phyloP scores from a whole-genome alignment of 1,140 invertebrate genomes.

The Colletes latitarsis region DNA sequence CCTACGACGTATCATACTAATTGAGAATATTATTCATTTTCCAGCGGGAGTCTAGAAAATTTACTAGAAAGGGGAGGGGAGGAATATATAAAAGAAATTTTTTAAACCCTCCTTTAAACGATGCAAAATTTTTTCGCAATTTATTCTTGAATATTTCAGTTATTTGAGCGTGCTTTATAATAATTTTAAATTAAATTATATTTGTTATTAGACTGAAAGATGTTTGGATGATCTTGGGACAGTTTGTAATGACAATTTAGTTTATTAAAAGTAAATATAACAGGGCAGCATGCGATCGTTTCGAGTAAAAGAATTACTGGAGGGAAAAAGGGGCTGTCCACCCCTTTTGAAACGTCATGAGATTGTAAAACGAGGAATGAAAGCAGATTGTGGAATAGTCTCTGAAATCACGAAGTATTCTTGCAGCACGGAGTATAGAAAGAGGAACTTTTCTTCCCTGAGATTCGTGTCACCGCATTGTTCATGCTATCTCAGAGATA shows the following conservation, averaged over 20 bases:
- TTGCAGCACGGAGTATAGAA: background rate
- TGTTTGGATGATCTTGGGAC: too few species aligned
- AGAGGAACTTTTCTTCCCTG: constrained; percentile 29
- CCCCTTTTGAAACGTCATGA: constrained; percentile 24
- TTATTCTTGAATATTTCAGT: too few species aligned
- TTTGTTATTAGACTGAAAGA: too few species aligned
- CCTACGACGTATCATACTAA: constrained; percentile 9
- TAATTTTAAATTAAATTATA: too few species aligned
- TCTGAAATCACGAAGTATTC: constrained; percentile 31
- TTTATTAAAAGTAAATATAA: too few species aligned
- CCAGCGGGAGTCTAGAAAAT: too few species aligned
- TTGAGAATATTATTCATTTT: background rate
- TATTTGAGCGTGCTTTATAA: too few species aligned
- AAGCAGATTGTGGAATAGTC: constrained; percentile 17
- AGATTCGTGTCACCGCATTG: constrained; percentile 50
- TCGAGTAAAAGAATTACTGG: background rate
- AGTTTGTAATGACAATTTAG: background rate
- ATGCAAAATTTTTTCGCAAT: too few species aligned
- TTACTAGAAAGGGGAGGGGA: too few species aligned
- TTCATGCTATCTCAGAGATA: constrained; percentile 30
- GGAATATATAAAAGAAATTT: too few species aligned
- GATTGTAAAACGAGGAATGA: constrained; percentile 27
- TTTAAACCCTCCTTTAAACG: too few species aligned
- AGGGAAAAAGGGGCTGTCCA: background rate
- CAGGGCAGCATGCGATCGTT: background rate